Evolutionary conservation across 2,113 vertebrate genomes (phyloP).

Genomic region (Nematolebias whitei): DNA sequence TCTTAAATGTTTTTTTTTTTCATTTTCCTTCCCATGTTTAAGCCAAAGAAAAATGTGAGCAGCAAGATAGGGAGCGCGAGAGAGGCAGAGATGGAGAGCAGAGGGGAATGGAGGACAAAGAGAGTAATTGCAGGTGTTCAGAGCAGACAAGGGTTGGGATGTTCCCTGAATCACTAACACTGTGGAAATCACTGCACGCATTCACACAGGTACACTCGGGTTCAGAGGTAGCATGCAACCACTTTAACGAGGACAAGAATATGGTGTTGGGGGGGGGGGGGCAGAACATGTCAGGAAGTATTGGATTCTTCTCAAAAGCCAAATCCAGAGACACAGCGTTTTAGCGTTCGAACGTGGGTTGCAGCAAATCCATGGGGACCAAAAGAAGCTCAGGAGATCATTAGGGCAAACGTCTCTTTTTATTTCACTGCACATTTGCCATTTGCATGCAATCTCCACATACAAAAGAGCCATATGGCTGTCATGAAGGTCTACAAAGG

Average conservation of each 20-base stretch:
- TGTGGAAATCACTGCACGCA: slow-evolving; percentile 52
- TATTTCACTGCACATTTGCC: slow-evolving; percentile 54
- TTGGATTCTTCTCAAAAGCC: slow-evolving; percentile 48
- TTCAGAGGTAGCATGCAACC: slow-evolving; percentile 43
- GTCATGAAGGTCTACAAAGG: slow-evolving; percentile 26
- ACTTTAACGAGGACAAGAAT: slow-evolving; percentile 44
- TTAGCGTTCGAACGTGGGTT: slow-evolving; percentile 33
- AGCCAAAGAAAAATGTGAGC: slow-evolving; percentile 41
- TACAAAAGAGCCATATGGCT: slow-evolving; percentile 55
- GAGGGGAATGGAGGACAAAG: slow-evolving; percentile 45
- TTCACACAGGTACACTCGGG: slow-evolving; percentile 45
- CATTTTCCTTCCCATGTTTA: slow-evolving; percentile 2
- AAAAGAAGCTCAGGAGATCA: slow-evolving; percentile 52
- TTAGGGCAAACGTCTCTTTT: slow-evolving; percentile 62
- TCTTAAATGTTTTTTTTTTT: slow-evolving; percentile 28
- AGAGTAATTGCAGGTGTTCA: slow-evolving; percentile 70
- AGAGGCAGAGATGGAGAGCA: slow-evolving; percentile 23
- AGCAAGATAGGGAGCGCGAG: slow-evolving; percentile 31
- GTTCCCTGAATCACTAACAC: slow-evolving; percentile 67
- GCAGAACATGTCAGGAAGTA: slow-evolving; percentile 28
- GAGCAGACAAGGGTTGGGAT: slow-evolving; percentile 63
- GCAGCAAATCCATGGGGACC: slow-evolving; percentile 60
- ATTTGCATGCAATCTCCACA: slow-evolving; percentile 49
- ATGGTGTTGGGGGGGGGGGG: slow-evolving; percentile 6
- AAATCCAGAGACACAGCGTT: slow-evolving; percentile 31